Evolutionary conservation across 2,113 vertebrate genomes (phyloP).

Genomic region (Ornithorhynchus anatinus): DNA sequence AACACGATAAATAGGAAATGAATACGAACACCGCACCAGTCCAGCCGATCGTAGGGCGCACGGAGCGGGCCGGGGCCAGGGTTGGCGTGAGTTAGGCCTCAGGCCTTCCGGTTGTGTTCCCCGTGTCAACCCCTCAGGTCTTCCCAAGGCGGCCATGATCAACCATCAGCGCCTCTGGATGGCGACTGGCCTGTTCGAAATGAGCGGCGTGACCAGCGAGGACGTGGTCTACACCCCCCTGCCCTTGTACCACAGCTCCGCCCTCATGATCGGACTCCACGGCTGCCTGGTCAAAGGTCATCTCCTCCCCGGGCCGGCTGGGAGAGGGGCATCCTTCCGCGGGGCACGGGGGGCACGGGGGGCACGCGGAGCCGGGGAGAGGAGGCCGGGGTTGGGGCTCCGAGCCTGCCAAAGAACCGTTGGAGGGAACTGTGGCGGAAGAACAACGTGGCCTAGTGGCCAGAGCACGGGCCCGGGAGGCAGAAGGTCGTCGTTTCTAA

Average conservation of each 20-base stretch:
- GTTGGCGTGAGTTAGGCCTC: too few species aligned
- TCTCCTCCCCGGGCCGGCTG: too few species aligned
- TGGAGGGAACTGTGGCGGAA: background rate
- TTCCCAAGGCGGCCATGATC: conserved; percentile 84
- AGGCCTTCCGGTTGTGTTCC: too few species aligned
- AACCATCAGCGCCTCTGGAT: conserved; percentile 73
- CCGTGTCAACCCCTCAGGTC: conserved; percentile 67
- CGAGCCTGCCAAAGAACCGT: too few species aligned
- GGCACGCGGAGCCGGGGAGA: background rate
- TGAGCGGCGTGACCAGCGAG: conserved; percentile 50
- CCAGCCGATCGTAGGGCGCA: too few species aligned
- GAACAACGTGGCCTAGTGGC: too few species aligned
- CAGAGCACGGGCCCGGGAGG: too few species aligned
- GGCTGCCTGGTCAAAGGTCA: conserved; percentile 76
- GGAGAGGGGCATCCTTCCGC: too few species aligned
- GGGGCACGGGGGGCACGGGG: background rate
- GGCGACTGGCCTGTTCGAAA: conserved; percentile 45
- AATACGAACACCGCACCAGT: too few species aligned
- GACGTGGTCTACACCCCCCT: conserved; percentile 79
- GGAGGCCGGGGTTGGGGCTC: background rate
- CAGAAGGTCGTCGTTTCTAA: too few species aligned
- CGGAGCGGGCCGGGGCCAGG: too few species aligned
- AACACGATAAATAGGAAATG: too few species aligned
- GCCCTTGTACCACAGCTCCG: conserved; percentile 85
- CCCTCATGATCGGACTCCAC: conserved; percentile 76